A percentile compares a stretch with the other conserved stretches of the same genome.
Conservation (phyloP, 2,888 invertebrate species). For the Heliconius erato region DNA sequence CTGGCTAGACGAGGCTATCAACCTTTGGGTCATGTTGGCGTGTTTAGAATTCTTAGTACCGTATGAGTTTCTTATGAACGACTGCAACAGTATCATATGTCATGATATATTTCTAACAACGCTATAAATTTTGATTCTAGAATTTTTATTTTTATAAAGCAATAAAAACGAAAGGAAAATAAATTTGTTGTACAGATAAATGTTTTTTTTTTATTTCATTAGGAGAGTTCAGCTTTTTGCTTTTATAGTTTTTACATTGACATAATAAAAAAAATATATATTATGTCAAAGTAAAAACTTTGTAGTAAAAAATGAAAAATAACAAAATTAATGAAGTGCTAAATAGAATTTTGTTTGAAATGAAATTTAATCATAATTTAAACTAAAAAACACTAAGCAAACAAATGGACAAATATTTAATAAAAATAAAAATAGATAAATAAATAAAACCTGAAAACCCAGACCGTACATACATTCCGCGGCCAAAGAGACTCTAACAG, state of each 20-base stretch:
- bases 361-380: too few relatives aligned
- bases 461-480: neutral
- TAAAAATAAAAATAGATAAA: neutral
- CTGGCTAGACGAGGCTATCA: conserved; percentile 33
- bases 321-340: too few relatives aligned
- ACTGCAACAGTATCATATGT: conserved; percentile 45
- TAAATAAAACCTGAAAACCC: neutral
- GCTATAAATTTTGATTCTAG: conserved; percentile 41
- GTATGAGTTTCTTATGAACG: conserved; percentile 43
- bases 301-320: too few relatives aligned
- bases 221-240: too few relatives aligned
- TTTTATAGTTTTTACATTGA: too few relatives aligned
- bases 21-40: conserved; percentile 39
- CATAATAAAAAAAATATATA: too few relatives aligned
- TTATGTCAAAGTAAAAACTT: too few relatives aligned
- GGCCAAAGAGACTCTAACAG: conserved; percentile 29
- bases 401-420: neutral
- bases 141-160: conserved; percentile 4
- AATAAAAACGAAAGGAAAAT: neutral
- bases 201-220: too few relatives aligned
- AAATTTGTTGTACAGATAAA: neutral
- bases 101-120: conserved; percentile 48
- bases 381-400: neutral
- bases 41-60: conserved; percentile 45
- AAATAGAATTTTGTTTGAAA: too few relatives aligned